A percentile compares a stretch with the other conserved stretches of the same genome.
Evolutionary conservation across 2,797 vertebrate species (phyloP).

Genomic region (Silurus lanzhouensis): DNA sequence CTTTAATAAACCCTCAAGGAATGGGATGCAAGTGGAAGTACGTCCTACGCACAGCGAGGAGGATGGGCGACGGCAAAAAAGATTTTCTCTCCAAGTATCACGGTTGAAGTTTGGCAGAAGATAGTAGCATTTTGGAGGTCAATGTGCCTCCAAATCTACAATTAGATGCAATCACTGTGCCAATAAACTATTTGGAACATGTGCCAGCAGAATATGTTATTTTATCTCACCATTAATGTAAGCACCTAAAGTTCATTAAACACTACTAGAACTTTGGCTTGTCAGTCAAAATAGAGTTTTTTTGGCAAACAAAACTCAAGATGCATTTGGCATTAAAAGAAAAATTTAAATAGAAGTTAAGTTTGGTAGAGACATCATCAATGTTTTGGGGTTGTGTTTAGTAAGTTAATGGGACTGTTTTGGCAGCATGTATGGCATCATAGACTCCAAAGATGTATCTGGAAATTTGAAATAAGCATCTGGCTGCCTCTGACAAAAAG

Average conservation of each 20-base stretch:
- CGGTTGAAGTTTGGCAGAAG: background rate
- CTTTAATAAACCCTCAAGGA: background rate
- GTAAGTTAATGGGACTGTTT: background rate
- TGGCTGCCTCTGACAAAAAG: background rate
- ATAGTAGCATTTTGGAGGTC: background rate
- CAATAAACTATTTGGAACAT: conserved; percentile 1
- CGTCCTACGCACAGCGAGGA: background rate
- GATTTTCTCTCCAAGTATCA: too few relatives aligned
- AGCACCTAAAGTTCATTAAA: background rate
- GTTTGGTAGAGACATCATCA: background rate
- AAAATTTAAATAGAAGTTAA: background rate
- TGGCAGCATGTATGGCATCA: background rate
- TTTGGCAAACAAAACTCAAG: background rate
- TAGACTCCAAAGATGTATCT: background rate
- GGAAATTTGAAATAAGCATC: background rate
- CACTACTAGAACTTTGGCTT: background rate
- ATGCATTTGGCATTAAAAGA: background rate
- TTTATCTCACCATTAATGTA: background rate
- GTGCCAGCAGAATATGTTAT: background rate
- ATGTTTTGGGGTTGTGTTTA: background rate
- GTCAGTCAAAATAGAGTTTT: background rate
- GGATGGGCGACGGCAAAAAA: background rate
- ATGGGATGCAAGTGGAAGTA: background rate
- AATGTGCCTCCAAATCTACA: background rate
- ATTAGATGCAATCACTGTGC: background rate